Conservation (phyloP, 2,888 invertebrate species). For the Acleris laterana region DNA sequence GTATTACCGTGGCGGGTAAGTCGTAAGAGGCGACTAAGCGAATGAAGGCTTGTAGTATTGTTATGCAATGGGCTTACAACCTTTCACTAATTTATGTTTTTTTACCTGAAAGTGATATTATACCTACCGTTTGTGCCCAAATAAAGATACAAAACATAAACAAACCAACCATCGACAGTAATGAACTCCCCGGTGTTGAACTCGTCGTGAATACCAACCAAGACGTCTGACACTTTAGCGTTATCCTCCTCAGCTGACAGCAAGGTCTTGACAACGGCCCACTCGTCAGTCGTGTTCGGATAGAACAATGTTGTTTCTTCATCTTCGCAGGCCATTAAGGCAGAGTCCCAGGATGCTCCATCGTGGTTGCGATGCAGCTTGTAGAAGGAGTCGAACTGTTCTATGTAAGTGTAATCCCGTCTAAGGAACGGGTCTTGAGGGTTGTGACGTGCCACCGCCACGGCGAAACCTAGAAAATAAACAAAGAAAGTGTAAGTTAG, state of each 20-base stretch:
- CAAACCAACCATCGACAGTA: constrained; percentile 53
- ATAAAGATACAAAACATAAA: no score
- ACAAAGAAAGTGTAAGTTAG: neutral
- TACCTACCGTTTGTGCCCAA: no score
- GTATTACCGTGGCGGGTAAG: no score
- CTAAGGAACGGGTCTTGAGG: constrained; percentile 50
- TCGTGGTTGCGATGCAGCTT: constrained; percentile 52
- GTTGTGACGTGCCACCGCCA: constrained; percentile 41
- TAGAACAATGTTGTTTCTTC: constrained; percentile 57
- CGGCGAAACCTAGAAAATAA: constrained; percentile 4
- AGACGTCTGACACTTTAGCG: constrained; percentile 49
- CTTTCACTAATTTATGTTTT: no score
- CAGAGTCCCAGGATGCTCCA: constrained; percentile 46
- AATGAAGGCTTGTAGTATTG: no score
- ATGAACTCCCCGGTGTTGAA: constrained; percentile 53
- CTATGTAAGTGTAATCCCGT: constrained; percentile 53
- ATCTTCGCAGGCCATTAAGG: constrained; percentile 51
- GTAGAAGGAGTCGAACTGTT: constrained; percentile 55
- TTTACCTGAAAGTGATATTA: no score
- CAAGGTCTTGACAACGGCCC: constrained; percentile 49
- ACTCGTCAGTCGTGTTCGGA: constrained; percentile 50
- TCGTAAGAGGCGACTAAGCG: no score
- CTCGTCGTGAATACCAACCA: constrained; percentile 54
- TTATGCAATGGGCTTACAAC: no score
- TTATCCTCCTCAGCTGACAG: constrained; percentile 32